Evolutionary conservation across 2,113 vertebrate genomes (phyloP), one percentile per base, ranked within the genome.

Genomic region (Pampusana beccarii): DNA sequence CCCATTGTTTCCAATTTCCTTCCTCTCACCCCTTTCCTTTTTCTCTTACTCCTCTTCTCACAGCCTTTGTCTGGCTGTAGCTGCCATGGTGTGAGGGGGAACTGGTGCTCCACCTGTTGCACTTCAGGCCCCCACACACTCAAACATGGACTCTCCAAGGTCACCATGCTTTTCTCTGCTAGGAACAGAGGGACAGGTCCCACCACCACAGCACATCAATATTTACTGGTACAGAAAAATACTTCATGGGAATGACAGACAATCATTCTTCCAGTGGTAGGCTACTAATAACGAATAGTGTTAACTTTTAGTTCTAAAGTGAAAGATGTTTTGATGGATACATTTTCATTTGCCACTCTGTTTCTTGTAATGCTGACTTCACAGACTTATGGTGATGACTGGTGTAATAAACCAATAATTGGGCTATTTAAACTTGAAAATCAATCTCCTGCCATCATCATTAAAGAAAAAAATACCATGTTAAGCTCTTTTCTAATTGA

Each of bases 401-500:
- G 38, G 13, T 57, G 50, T 74, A 82, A 56, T 75, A 48, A 83
- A 25, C 13, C 31, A 62, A 53, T 86, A 93, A 88, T n/a, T 64
- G 14, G n/a, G 13, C 51, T 88, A 40, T 72, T 92, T 92, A 66
- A 93, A 87, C 44, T 46, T 42, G 25, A 86, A 11, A 62, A 26
- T 33, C 11, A 5, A 88, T 87, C 24, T 46, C 33, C n/a, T 48
- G 23, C 23, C 64, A 51, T 60, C 62, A 53, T 42, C 4, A 3
- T 79, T 81, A 79, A 64, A 92, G 71, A 70, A 96, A 95, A 58
- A 79, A 77, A 26, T 44, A 67, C 13, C 25, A 40, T 5, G 4
- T 93, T 95, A 82, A 78, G 44, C 56, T 87, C 15, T 93, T 86
- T 91, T 53, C 25, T 44, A 42, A 75, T 88, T 74, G 75, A 91